Conservation (phyloP, 2,113 vertebrate genomes). For the Alosa alosa region DNA sequence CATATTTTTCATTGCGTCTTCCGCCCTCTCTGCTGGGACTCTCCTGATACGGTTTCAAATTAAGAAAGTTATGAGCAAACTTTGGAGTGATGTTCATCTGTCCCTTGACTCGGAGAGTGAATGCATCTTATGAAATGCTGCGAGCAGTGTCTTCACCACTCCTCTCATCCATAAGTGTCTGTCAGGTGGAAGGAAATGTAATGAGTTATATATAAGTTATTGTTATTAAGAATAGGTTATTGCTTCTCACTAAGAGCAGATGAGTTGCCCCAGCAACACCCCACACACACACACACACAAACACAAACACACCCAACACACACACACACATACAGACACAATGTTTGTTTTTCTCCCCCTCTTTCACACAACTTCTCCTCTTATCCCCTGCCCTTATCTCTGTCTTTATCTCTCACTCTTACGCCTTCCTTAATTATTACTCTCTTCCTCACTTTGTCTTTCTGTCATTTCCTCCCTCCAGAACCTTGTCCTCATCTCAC, state of each 20-base stretch:
- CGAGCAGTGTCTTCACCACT: background rate
- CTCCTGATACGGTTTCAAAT: background rate
- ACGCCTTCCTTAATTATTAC: background rate
- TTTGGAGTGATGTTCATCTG: background rate
- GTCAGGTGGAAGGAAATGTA: background rate
- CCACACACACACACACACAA: no score
- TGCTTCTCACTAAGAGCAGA: background rate
- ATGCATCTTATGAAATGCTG: background rate
- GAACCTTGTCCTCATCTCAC: background rate
- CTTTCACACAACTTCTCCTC: background rate
- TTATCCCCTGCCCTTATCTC: background rate
- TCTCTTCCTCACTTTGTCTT: background rate
- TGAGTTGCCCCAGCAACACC: background rate
- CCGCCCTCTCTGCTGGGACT: background rate
- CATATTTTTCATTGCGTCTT: background rate
- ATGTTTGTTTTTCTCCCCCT: background rate
- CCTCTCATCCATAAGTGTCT: background rate
- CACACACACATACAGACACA: no score
- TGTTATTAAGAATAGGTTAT: background rate
- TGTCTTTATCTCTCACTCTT: background rate
- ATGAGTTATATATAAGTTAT: background rate
- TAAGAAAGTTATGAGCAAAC: slow-evolving; percentile 1
- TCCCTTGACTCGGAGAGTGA: background rate
- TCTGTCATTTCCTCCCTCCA: background rate
- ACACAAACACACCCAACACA: no score